phyloP scores from a whole-genome alignment of 2,888 invertebrate genomes.

The Dryocosmus kuriphilus region DNA sequence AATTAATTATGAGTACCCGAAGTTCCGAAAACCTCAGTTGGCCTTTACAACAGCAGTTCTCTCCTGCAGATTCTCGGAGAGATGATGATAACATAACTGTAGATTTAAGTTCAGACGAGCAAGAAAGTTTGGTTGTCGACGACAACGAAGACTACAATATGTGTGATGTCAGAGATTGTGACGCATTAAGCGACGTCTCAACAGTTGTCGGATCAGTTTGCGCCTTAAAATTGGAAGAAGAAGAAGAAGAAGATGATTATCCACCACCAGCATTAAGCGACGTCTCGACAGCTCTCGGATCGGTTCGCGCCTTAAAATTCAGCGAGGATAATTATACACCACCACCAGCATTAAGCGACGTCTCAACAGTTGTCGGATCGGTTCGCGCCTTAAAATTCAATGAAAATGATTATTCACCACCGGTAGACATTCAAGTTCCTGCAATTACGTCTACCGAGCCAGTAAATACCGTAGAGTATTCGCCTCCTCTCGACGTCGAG shows the following conservation, averaged over 20 bases:
- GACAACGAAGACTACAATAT: too few relatives aligned
- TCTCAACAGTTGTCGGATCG: background rate
- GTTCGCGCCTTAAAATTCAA: too few relatives aligned
- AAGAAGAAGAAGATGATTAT: too few relatives aligned
- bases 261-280: too few relatives aligned
- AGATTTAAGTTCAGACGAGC: background rate
- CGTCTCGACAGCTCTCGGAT: too few relatives aligned
- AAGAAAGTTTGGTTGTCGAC: too few relatives aligned
- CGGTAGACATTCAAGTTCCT: background rate
- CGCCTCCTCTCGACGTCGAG: background rate
- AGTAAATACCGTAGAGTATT: background rate
- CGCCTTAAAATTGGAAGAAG: too few relatives aligned
- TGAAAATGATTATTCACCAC: background rate
- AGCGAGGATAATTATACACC: too few relatives aligned
- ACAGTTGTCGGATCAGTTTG: too few relatives aligned
- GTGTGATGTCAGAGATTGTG: too few relatives aligned
- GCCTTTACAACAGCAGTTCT: background rate
- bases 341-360: background rate
- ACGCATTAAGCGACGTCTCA: too few relatives aligned
- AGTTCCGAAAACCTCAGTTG: background rate
- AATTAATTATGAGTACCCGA: background rate
- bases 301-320: too few relatives aligned
- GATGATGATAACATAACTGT: background rate
- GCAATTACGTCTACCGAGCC: conserved; percentile 12
- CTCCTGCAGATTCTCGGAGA: background rate